These are phyloP conservation scores for Spisula solida DNA, from an alignment of 2,888 invertebrate genomes.

Conservation along the genomic window DNA sequence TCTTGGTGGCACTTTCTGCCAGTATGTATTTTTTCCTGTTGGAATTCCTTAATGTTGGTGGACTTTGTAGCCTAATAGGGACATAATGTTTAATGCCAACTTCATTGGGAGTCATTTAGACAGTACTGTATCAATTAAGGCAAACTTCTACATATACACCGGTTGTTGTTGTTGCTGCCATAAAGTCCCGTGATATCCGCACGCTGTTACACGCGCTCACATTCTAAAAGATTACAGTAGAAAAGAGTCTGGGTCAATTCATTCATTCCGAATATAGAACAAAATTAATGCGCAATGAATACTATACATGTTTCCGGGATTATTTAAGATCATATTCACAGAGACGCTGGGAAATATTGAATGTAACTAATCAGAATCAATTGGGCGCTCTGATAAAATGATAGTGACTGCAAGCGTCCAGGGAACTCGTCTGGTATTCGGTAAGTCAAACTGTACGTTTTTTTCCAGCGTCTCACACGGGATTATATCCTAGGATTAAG, in stretches of 20 bases:
- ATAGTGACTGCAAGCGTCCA: conserved; percentile 51
- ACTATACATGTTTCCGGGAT: not conserved
- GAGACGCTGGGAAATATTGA: conserved; percentile 16
- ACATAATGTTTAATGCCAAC: too few relatives aligned
- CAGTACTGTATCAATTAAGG: too few relatives aligned
- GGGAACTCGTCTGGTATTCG: conserved; percentile 47
- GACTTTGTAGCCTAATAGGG: too few relatives aligned
- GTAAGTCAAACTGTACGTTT: conserved; percentile 24
- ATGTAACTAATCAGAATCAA: conserved; percentile 66
- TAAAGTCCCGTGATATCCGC: too few relatives aligned
- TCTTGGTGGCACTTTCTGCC: too few relatives aligned
- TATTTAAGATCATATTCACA: conserved; percentile 14
- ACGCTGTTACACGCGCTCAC: too few relatives aligned
- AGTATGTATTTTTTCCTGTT: too few relatives aligned
- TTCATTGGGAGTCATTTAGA: too few relatives aligned
- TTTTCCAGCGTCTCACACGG: conserved; percentile 11
- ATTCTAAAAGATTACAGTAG: not conserved
- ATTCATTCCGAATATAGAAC: not conserved
- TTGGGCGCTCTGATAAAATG: conserved; percentile 64
- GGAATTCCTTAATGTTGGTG: too few relatives aligned
- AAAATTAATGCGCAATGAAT: not conserved
- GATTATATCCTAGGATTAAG: conserved; percentile 39
- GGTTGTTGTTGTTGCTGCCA: too few relatives aligned
- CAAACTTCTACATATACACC: too few relatives aligned
- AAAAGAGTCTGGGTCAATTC: not conserved